phyloP scores from a whole-genome alignment of 2,113 vertebrate species.

The Percopsis transmontana region DNA sequence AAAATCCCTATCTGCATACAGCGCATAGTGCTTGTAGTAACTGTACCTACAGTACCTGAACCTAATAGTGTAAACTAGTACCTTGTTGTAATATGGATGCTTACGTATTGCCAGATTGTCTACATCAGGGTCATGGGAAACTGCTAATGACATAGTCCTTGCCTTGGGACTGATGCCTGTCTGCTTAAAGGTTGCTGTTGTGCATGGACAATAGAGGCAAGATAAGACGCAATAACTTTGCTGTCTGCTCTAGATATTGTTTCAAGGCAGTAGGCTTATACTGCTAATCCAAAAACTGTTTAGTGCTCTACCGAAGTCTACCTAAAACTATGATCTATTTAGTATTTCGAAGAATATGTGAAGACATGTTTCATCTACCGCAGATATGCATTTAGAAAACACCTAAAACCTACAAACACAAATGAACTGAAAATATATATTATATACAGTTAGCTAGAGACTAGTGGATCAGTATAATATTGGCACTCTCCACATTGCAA shows the following conservation, averaged over 20 bases:
- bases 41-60: background rate
- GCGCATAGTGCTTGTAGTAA: background rate
- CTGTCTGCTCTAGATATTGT: constrained; percentile 39
- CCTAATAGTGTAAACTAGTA: no score
- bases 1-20: background rate
- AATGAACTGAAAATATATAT: constrained; percentile 8
- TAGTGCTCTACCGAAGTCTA: constrained; percentile 4
- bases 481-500: no score
- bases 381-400: background rate
- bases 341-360: background rate
- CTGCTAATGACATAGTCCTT: constrained; percentile 10
- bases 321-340: background rate
- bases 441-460: constrained; percentile 7
- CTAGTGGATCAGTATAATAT: no score
- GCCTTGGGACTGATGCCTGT: constrained; percentile 11
- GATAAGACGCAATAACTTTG: constrained; percentile 9
- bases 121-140: constrained; percentile 41
- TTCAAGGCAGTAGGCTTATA: constrained; percentile 18
- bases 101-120: background rate
- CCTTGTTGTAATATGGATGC: background rate
- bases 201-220: constrained; percentile 33
- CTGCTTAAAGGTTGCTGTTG: constrained; percentile 10
- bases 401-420: background rate
- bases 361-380: background rate
- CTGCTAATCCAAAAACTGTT: constrained; percentile 21